These are phyloP conservation scores for Montifringilla adamsi DNA, from an alignment of 2,113 vertebrate genomes.

Conservation along the genomic window DNA sequence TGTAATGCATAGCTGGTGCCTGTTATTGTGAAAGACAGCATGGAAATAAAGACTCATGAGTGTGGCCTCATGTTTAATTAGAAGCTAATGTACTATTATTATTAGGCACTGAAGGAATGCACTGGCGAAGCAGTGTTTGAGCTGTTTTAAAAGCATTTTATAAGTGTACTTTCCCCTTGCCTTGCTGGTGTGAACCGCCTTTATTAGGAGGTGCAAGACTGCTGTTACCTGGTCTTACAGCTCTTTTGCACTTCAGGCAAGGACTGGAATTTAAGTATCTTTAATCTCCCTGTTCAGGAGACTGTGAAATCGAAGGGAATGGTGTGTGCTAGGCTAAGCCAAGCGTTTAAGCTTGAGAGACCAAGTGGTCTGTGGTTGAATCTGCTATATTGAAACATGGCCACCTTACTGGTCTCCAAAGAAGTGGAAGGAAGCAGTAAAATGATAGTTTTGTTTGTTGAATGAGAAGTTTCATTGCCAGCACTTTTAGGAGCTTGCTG, in stretches of 20 bases:
- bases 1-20: background rate
- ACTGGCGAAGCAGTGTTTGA: background rate
- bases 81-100: constrained; percentile 43
- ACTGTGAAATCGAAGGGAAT: background rate
- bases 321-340: background rate
- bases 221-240: background rate
- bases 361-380: background rate
- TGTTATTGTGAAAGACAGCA: constrained; percentile 34
- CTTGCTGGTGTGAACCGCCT: background rate
- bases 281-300: background rate
- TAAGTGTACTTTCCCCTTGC: constrained; percentile 29
- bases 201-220: background rate
- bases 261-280: background rate
- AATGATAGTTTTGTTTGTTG: background rate
- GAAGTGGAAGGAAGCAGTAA: background rate
- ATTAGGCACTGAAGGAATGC: constrained; percentile 36
- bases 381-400: background rate
- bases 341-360: background rate
- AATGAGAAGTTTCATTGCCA: background rate
- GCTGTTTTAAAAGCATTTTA: constrained; percentile 28
- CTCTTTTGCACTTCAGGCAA: background rate
- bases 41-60: constrained; percentile 28
- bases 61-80: constrained; percentile 57
- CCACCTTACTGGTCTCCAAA: background rate
- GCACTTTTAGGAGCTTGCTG: background rate